These are phyloP conservation scores for Uloborus plumipes DNA, from an alignment of 2,888 invertebrate species.

Conservation along the genomic window DNA sequence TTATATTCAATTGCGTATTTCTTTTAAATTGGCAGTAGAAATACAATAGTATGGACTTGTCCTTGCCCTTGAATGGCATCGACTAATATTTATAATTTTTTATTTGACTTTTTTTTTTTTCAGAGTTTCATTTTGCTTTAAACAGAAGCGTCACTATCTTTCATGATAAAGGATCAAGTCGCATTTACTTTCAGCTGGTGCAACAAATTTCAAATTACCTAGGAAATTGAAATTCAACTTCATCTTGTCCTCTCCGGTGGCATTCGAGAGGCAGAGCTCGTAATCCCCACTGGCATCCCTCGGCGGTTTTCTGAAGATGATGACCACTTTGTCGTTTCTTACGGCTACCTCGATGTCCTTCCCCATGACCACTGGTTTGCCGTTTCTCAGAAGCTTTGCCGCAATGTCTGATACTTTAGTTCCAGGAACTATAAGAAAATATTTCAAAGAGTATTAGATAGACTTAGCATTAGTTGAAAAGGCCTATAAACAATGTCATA, in stretches of 20 bases:
- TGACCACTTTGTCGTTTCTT: constrained; percentile 90
- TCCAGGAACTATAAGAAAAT: constrained; percentile 80
- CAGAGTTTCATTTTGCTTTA: too few relatives aligned
- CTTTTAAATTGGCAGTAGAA: too few relatives aligned
- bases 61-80: too few relatives aligned
- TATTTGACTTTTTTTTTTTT: too few relatives aligned
- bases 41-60: too few relatives aligned
- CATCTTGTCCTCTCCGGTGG: constrained; percentile 89
- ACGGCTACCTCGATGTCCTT: constrained; percentile 92
- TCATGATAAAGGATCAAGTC: too few relatives aligned
- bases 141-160: too few relatives aligned
- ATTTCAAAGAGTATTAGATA: neutral
- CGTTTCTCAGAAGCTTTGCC: constrained; percentile 91
- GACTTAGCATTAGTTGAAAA: too few relatives aligned
- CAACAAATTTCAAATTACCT: constrained; percentile 70
- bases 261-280: constrained; percentile 92
- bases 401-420: constrained; percentile 89
- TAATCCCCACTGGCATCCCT: constrained; percentile 86
- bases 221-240: constrained; percentile 83
- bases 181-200: too few relatives aligned
- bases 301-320: constrained; percentile 92
- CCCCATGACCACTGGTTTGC: constrained; percentile 83
- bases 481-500: too few relatives aligned
- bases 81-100: too few relatives aligned
- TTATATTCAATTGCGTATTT: too few relatives aligned